A percentile compares a stretch with the other conserved stretches of the same genome.
Conservation (phyloP, 2,113 vertebrate species). For the Amblyornis subalaris region DNA sequence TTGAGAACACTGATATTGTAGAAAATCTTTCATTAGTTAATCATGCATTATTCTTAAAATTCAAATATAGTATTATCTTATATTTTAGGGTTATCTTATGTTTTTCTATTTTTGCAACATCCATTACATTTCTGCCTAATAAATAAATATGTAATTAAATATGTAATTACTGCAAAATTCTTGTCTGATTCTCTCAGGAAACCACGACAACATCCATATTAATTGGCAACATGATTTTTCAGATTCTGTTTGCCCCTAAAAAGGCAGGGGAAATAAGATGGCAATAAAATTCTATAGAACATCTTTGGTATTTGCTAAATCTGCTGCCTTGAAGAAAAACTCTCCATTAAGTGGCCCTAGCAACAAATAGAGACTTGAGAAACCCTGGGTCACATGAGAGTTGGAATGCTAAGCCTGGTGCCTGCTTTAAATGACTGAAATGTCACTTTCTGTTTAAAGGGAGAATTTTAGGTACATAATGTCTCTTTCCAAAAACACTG, state of each 20-base stretch:
- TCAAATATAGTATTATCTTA: background rate
- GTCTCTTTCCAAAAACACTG: background rate
- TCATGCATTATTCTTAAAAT: background rate
- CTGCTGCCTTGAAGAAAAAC: background rate
- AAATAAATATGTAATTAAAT: background rate
- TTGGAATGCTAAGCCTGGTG: background rate
- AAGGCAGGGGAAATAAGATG: background rate
- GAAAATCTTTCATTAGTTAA: background rate
- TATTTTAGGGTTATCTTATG: background rate
- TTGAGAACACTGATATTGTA: background rate
- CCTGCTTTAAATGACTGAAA: background rate
- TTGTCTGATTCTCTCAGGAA: background rate
- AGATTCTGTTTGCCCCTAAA: background rate
- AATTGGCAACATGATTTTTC: background rate
- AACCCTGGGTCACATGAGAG: background rate
- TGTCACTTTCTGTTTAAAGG: background rate
- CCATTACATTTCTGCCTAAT: background rate
- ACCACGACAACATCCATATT: background rate
- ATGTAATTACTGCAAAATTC: background rate
- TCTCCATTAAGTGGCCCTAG: background rate
- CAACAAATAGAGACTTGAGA: background rate
- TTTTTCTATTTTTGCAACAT: background rate
- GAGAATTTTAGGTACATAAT: background rate
- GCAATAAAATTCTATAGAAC: background rate
- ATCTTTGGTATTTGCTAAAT: background rate